These are phyloP conservation scores for Cyanoderma ruficeps DNA, from an alignment of 2,113 vertebrate species.

Conservation along the genomic window DNA sequence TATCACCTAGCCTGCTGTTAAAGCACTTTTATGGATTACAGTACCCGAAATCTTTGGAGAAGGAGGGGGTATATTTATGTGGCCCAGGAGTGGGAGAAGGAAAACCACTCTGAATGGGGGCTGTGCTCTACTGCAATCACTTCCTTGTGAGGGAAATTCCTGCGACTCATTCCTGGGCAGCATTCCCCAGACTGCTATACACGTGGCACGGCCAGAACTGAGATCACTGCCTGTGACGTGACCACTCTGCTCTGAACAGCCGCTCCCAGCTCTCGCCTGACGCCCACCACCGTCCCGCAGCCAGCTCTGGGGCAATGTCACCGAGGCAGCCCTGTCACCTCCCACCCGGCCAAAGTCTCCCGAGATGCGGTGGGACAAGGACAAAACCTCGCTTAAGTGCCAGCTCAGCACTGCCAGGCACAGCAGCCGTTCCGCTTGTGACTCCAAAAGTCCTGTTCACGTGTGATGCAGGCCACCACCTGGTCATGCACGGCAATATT, in stretches of 20 bases:
- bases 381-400: not conserved
- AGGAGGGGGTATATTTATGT: rapidly evolving
- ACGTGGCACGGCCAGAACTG: not conserved
- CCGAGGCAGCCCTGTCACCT: rapidly evolving
- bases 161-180: not conserved
- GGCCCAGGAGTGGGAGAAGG: not conserved
- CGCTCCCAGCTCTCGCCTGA: rapidly evolving
- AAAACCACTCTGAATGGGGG: rapidly evolving
- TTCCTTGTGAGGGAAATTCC: not conserved
- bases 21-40: not conserved
- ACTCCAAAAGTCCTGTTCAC: rapidly evolving
- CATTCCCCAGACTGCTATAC: rapidly evolving
- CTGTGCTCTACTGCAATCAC: not conserved
- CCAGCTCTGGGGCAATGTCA: rapidly evolving
- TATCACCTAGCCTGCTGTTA: not conserved
- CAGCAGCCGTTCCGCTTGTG: not conserved
- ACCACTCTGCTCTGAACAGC: rapidly evolving
- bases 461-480: not conserved
- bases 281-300: rapidly evolving
- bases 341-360: not conserved
- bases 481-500: not conserved
- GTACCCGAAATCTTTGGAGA: not conserved
- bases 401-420: not conserved
- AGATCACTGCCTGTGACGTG: rapidly evolving
- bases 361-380: rapidly evolving